These are phyloP conservation scores for Heteractis magnifica DNA, from an alignment of 92 coral and sea anemone species.

Conservation along the genomic window DNA sequence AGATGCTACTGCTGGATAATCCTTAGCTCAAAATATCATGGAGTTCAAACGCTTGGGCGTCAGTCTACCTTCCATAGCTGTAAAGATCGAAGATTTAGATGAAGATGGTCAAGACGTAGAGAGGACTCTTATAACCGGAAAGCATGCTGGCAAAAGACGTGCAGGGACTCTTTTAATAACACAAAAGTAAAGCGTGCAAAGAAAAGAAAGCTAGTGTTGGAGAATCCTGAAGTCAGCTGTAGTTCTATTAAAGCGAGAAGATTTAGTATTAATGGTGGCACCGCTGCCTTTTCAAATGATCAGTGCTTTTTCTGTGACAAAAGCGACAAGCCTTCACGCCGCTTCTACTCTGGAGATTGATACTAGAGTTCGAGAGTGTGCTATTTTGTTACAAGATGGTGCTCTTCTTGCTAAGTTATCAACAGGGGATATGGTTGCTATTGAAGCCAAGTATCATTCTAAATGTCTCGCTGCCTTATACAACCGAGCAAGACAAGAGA, in stretches of 20 bases:
- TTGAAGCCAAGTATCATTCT: slow-evolving; percentile 61
- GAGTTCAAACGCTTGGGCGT: no score
- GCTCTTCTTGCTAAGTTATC: slow-evolving; percentile 47
- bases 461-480: slow-evolving; percentile 39
- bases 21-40: no score
- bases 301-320: slow-evolving; percentile 30
- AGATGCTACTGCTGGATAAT: no score
- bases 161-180: slow-evolving; percentile 45
- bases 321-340: slow-evolving; percentile 9
- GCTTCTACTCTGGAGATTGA: slow-evolving; percentile 30
- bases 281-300: no score
- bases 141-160: no score
- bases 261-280: no score
- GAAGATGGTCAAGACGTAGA: no score
- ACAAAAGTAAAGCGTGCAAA: slow-evolving; percentile 34
- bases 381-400: slow-evolving; percentile 39
- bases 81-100: no score
- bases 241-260: no score
- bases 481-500: slow-evolving; percentile 28
- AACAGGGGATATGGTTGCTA: slow-evolving; percentile 48
- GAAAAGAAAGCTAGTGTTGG: slow-evolving; percentile 37
- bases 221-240: slow-evolving; percentile 19
- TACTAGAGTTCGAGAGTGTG: slow-evolving; percentile 39
- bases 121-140: no score
- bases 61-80: no score